Evolutionary conservation across 1,140 invertebrate species (phyloP), one percentile per base, ranked within the genome.

Genomic region (Drosophila sturtevanti): DNA sequence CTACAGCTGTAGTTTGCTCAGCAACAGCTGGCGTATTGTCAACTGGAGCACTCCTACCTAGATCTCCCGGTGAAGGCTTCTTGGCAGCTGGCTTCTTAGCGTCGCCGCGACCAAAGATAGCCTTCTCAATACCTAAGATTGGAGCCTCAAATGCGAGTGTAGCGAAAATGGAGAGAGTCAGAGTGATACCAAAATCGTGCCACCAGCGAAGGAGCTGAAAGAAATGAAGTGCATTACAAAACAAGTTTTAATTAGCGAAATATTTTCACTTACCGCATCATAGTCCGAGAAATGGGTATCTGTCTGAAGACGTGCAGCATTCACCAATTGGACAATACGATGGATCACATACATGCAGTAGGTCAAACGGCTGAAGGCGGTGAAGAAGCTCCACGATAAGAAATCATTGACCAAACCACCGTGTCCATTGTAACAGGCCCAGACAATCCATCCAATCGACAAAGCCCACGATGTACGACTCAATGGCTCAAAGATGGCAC

Each of bases 311-410:
- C 85, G 75, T 3, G 86, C 85, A 0, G 86, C 86, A 6, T 89
- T 87, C 6, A 91, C 90, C 38, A 89, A 76, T 71, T 91, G 87
- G 4, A 90, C 90, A 55, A 91, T 91, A 72, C 90, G 79, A 81
- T 96, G 95, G 6, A 95, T 94, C 27, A 96, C 93, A 86, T 95
- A 96, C 54, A 95, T 95, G 63, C 94, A 95, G 84, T 95, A 96
- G n/a, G 94, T 94, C 58, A 96, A 91, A 70, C 95, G 93, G 62
- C 94, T 94, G 38, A 96, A 92, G 16, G 95, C 94, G 2, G 94
- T 93, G 59, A 95, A 93, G 72, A 94, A 93, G 79, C 94, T 92
- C 94, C 94, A 95, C 1, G 93, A 94, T 18, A 95, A 91, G 68
- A 96, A 92, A 72, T 93, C 94, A 41, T 93, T 93, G 12, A 95